Evolutionary conservation across 2,113 vertebrate species (phyloP).

Genomic region (Ceyx melanurus): DNA sequence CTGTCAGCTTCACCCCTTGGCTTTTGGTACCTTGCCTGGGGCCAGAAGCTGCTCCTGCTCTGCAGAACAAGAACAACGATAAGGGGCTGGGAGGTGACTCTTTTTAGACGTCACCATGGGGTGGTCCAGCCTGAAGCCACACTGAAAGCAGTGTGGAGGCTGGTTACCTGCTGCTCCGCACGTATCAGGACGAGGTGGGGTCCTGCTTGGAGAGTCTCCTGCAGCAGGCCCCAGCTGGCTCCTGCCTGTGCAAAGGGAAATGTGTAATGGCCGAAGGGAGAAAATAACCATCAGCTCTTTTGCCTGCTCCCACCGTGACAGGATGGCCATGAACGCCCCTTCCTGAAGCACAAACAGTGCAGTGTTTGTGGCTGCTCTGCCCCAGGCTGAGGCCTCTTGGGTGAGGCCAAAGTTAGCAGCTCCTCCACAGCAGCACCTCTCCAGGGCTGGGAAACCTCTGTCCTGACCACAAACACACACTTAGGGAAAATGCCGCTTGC

Average conservation of each 20-base stretch:
- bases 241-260: background rate
- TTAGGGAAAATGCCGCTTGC: background rate
- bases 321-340: background rate
- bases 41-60: background rate
- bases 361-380: background rate
- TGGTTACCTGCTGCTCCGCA: background rate
- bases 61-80: background rate
- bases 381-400: background rate
- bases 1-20: background rate
- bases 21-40: background rate
- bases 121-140: background rate
- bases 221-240: background rate
- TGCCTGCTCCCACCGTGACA: accelerated
- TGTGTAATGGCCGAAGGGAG: background rate
- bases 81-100: background rate
- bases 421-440: background rate
- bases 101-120: background rate
- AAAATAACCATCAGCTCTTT: background rate
- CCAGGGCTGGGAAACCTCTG: background rate
- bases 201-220: background rate
- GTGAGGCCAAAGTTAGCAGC: constrained; percentile 37
- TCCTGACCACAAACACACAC: background rate
- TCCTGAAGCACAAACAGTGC: constrained; percentile 10
- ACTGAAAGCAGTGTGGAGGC: background rate
- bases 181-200: background rate